phyloP scores from a whole-genome alignment of 2,113 vertebrate genomes.

The Conger conger region DNA sequence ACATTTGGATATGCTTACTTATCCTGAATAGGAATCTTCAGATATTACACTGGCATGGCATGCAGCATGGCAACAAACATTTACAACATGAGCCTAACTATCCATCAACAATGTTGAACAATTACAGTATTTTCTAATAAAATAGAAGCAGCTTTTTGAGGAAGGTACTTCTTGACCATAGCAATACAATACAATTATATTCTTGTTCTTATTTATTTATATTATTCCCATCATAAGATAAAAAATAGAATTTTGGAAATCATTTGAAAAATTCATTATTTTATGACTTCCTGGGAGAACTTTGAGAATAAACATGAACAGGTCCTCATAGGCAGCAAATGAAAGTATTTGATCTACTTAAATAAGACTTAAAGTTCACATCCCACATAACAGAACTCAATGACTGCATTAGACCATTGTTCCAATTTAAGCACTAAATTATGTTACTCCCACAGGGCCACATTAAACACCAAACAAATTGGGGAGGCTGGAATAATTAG shows the following conservation, averaged over 20 bases:
- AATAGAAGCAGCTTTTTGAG: background rate
- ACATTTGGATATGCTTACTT: background rate
- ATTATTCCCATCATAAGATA: too few relatives aligned
- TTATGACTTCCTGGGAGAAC: background rate
- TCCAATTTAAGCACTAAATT: constrained; percentile 1
- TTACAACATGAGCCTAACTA: background rate
- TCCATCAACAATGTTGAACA: background rate
- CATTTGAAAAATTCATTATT: background rate
- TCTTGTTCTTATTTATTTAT: too few relatives aligned
- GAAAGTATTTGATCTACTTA: background rate
- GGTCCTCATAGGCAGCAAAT: background rate
- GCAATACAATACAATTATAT: background rate
- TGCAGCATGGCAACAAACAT: background rate
- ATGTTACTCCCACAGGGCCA: background rate
- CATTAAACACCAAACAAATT: background rate
- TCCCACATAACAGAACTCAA: background rate
- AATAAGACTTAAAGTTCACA: background rate
- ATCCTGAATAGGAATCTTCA: background rate
- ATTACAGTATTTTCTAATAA: background rate
- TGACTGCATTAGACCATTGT: constrained; percentile 5
- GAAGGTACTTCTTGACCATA: background rate
- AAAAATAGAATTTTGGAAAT: background rate
- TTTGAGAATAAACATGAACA: background rate
- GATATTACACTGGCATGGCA: background rate
- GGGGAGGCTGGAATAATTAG: constrained; percentile 3